Base-by-base conservation (phyloP, 2,888 invertebrate genomes). In the Saturnia japonica region DNA sequence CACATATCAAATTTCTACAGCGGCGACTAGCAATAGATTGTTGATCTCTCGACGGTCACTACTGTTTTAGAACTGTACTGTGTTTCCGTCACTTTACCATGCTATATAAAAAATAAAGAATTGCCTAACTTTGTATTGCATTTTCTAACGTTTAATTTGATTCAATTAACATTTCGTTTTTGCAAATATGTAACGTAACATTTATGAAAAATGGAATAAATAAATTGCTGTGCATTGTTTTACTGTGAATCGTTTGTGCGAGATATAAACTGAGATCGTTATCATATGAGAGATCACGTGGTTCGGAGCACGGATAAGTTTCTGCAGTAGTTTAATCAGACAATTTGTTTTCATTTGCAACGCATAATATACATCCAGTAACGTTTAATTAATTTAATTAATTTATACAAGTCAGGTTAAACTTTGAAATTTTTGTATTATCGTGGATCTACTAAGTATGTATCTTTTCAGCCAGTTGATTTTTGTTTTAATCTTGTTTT, bases 261-360 rank as follows among this genome's bases (percentile, higher is more conserved):
- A 81, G 80, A 82, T 85, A 82, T 81, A 80, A 82, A 79, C 75
- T 77, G 79, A 79, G 84, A 84, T 86, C 77, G 79, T 83, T 85
- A 86, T 86, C 82, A 70, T 74, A 74, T 79, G 70, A 77, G 74
- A 75, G 74, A 76, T 75, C 74, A 70, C 75, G 74, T 74, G 73
- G 74, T 71, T 71, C 42, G 69, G 68, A 73, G 73, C 70, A 72
- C 34, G 68, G 68, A 75, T 72, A 72, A 70, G 40, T 28, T 62
- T 67, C 62, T 62, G 68, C 62, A 40, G 72, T 72, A 67, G 72
- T 71, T 70, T 74, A 71, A 75, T 76, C 77, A 73, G 75, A 73
- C 64, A 71, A 69, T 73, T 68, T 72, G 47, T 47, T 71, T 70
- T 67, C 71, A 73, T 73, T 78, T 73, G 71, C 68, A 70, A 72